Evolutionary conservation across 2,113 vertebrate genomes (phyloP).

Genomic region (Pachycephala philippinensis): DNA sequence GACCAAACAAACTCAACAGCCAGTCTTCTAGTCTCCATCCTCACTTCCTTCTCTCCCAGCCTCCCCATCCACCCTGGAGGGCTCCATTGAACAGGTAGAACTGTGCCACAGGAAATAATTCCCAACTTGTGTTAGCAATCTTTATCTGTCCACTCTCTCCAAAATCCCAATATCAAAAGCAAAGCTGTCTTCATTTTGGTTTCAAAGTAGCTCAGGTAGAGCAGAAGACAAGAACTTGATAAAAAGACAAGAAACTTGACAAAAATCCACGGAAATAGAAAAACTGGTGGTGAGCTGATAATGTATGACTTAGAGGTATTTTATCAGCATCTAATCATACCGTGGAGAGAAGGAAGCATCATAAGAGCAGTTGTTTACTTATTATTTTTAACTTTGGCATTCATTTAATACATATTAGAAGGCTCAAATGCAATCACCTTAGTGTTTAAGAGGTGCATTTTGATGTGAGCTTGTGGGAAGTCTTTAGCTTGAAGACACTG

Average conservation of each 20-base stretch:
- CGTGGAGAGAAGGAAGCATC: background rate
- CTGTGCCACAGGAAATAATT: background rate
- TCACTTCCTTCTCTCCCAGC: background rate
- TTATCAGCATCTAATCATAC: background rate
- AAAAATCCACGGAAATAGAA: constrained; percentile 32
- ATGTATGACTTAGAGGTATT: background rate
- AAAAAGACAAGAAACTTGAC: constrained; percentile 13
- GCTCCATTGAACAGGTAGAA: rapidly evolving
- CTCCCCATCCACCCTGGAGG: background rate
- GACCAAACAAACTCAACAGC: background rate
- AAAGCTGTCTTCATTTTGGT: background rate
- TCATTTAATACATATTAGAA: background rate
- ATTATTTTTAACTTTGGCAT: background rate
- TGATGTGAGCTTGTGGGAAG: background rate
- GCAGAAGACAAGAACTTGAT: constrained; percentile 5
- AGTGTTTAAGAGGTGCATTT: background rate
- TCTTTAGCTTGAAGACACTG: constrained; percentile 13
- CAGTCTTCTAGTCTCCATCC: background rate
- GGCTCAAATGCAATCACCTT: background rate
- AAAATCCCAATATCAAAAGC: background rate
- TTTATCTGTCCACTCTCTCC: constrained; percentile 15
- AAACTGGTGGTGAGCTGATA: background rate
- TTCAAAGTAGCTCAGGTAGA: constrained; percentile 8
- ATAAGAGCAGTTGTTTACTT: constrained; percentile 5
- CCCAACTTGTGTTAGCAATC: background rate